Conservation (phyloP, 2,888 invertebrate species). For the Diaperis boleti region DNA sequence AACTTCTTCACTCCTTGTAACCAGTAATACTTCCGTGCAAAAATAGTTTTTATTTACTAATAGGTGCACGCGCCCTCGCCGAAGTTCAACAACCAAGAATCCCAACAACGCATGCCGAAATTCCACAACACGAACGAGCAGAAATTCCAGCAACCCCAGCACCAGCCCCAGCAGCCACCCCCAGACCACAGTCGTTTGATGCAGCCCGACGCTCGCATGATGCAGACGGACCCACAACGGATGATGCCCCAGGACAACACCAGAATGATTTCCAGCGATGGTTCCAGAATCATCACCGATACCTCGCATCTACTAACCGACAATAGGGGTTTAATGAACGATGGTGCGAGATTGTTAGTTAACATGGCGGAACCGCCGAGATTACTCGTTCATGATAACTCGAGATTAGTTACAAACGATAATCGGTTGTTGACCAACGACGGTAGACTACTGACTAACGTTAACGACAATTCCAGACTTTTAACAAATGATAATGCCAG, state of each 20-base stretch:
- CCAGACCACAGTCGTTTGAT: constrained; percentile 53
- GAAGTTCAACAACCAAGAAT: constrained; percentile 59
- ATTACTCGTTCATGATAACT: constrained; percentile 60
- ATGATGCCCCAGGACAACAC: constrained; percentile 55
- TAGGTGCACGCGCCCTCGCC: constrained; percentile 61
- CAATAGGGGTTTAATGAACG: constrained; percentile 56
- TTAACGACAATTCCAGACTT: constrained; percentile 57
- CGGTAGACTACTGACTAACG: constrained; percentile 58
- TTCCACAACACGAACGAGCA: constrained; percentile 51
- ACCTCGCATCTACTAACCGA: constrained; percentile 50
- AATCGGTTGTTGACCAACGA: constrained; percentile 59
- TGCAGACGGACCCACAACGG: constrained; percentile 54
- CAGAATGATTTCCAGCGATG: constrained; percentile 53
- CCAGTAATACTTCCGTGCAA: too few relatives aligned
- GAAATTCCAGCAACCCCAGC: constrained; percentile 50
- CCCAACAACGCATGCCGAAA: constrained; percentile 53
- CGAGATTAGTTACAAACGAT: constrained; percentile 58
- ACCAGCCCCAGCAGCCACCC: constrained; percentile 15
- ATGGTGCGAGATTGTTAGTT: constrained; percentile 59
- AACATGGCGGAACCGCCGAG: constrained; percentile 61
- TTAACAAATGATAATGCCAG: constrained; percentile 55
- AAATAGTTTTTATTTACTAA: background rate
- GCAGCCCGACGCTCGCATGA: constrained; percentile 59
- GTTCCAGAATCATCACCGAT: constrained; percentile 52
- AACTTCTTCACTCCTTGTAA: too few relatives aligned